These are phyloP conservation scores for Agraylea sexmaculata DNA, from an alignment of 1,140 invertebrate genomes.

Conservation along the genomic window DNA sequence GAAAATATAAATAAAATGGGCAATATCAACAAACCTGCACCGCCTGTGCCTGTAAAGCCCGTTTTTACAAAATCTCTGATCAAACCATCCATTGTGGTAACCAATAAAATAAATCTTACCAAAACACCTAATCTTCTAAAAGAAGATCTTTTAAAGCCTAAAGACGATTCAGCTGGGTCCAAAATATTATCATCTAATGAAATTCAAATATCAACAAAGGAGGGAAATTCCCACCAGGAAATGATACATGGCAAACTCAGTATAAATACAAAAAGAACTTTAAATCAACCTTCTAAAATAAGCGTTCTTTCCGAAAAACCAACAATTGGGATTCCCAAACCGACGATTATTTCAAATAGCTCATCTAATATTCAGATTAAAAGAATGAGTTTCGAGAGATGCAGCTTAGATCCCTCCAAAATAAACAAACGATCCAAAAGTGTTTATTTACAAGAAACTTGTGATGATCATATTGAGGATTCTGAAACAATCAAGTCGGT, in stretches of 20 bases:
- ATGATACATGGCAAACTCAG: constrained; percentile 10
- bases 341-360: constrained; percentile 12
- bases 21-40: constrained; percentile 1
- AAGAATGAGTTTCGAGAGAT: constrained; percentile 36
- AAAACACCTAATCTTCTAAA: too few relatives aligned
- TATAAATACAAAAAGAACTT: constrained; percentile 7
- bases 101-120: too few relatives aligned
- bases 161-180: too few relatives aligned
- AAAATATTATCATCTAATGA: too few relatives aligned
- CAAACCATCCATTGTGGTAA: too few relatives aligned
- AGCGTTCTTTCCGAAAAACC: constrained; percentile 12
- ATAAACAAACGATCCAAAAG: constrained; percentile 26
- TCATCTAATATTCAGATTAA: constrained; percentile 34
- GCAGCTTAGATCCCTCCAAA: constrained; percentile 35
- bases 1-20: not conserved
- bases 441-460: constrained; percentile 18
- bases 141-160: too few relatives aligned
- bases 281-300: constrained; percentile 6
- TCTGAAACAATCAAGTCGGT: constrained; percentile 31
- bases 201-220: too few relatives aligned
- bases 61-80: constrained; percentile 2
- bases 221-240: too few relatives aligned
- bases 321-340: constrained; percentile 13
- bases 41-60: constrained; percentile 11
- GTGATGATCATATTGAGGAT: constrained; percentile 22